Conservation (phyloP, 2,888 invertebrate species). For the Drosophila paramelanica region DNA sequence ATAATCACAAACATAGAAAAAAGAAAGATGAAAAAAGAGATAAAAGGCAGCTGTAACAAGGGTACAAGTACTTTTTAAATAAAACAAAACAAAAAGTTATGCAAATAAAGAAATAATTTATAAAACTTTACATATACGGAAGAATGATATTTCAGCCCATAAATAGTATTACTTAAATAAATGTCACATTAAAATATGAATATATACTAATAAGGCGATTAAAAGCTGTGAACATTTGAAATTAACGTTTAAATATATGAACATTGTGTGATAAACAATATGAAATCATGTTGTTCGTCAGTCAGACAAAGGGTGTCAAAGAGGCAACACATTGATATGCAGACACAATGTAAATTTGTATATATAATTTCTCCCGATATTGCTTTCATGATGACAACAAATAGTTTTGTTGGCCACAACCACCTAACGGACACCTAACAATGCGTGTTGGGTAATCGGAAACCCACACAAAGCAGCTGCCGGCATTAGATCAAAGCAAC, state of each 20-base stretch:
- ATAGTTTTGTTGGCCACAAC: neutral
- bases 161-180: slow-evolving; percentile 1
- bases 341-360: neutral
- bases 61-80: neutral
- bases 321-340: slow-evolving; percentile 9
- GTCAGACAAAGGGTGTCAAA: slow-evolving; percentile 5
- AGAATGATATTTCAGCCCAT: neutral
- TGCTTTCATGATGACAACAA: neutral
- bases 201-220: neutral
- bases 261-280: neutral
- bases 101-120: neutral
- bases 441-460: slow-evolving; percentile 43
- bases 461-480: slow-evolving; percentile 15
- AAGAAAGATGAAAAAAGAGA: neutral
- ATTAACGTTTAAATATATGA: neutral
- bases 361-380: neutral
- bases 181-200: neutral
- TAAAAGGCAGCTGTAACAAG: neutral
- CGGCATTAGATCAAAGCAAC: slow-evolving; percentile 43
- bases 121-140: neutral
- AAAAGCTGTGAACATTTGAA: slow-evolving; percentile 1
- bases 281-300: no score
- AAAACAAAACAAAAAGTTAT: neutral
- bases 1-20: neutral
- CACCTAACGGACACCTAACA: slow-evolving; percentile 11